phyloP scores from a whole-genome alignment of 2,888 invertebrate genomes.

The Noctua pronuba region DNA sequence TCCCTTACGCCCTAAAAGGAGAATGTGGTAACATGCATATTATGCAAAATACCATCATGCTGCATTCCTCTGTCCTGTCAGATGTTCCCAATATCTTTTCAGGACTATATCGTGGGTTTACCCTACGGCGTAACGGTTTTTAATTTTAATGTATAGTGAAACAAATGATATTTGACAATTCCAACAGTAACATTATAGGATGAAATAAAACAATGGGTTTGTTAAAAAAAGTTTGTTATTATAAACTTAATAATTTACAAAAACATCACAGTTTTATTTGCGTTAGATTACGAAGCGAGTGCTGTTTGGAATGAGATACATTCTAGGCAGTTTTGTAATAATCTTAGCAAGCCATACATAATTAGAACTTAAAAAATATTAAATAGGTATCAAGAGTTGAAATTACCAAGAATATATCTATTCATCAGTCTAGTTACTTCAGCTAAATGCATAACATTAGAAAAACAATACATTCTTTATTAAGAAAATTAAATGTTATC shows the following conservation, averaged over 20 bases:
- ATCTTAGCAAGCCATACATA: slow-evolving; percentile 26
- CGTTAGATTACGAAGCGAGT: slow-evolving; percentile 57
- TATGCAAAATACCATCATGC: background rate
- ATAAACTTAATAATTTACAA: slow-evolving; percentile 71
- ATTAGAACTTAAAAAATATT: slow-evolving; percentile 23
- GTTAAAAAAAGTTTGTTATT: slow-evolving; percentile 71
- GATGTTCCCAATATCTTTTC: background rate
- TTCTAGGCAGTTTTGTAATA: slow-evolving; percentile 9
- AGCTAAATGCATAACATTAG: background rate
- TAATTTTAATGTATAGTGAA: slow-evolving; percentile 11
- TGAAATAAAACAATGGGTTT: slow-evolving; percentile 54
- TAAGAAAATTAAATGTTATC: slow-evolving; percentile 8
- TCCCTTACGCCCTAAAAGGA: background rate
- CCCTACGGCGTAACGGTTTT: background rate
- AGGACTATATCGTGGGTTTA: background rate
- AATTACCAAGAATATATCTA: slow-evolving; percentile 3
- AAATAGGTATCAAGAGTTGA: slow-evolving; percentile 1
- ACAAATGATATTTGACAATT: slow-evolving; percentile 34
- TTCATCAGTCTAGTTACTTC: slow-evolving; percentile 11
- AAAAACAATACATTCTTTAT: slow-evolving; percentile 4
- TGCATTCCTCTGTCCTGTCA: background rate
- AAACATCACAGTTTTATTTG: slow-evolving; percentile 77
- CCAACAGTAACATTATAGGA: slow-evolving; percentile 27
- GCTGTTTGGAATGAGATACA: slow-evolving; percentile 62
- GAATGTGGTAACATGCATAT: background rate